These are phyloP conservation scores for Catalaphyllia jardinei DNA, from an alignment of 64 coral and sea anemone species.

Conservation along the genomic window DNA sequence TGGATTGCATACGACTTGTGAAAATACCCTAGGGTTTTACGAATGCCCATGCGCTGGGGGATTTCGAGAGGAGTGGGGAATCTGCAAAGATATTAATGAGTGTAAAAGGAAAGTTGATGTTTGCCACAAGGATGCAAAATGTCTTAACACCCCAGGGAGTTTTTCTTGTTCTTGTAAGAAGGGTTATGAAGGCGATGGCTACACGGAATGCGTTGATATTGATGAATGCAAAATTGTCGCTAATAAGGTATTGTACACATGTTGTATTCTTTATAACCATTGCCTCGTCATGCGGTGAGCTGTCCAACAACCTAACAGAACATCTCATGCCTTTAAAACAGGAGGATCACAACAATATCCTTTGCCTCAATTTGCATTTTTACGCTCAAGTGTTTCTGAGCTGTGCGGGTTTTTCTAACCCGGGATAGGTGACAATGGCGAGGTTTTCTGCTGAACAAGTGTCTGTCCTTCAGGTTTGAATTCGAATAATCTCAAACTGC, in stretches of 20 bases:
- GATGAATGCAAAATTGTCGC: constrained; percentile 15
- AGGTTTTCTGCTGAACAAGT: too few species aligned
- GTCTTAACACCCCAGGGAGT: background rate
- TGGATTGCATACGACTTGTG: background rate
- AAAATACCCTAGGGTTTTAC: background rate
- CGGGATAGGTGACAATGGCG: too few species aligned
- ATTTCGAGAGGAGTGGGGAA: background rate
- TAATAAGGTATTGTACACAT: background rate
- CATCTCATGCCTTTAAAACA: too few species aligned
- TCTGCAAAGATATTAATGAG: constrained; percentile 7
- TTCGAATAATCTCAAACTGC: too few species aligned
- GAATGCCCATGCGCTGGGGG: background rate
- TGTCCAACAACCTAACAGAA: too few species aligned
- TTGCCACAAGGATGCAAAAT: constrained; percentile 9
- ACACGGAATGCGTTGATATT: background rate
- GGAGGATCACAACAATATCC: too few species aligned
- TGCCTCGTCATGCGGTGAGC: too few species aligned
- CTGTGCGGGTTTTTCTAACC: too few species aligned
- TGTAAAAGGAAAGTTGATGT: background rate
- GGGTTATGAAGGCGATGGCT: background rate
- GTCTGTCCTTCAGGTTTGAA: too few species aligned
- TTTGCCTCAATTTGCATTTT: too few species aligned
- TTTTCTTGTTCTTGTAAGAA: background rate
- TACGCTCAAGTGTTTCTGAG: too few species aligned
- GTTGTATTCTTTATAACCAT: too few species aligned